Base-by-base conservation (phyloP, 2,797 vertebrate species). In the Adrianichthys oophorus region DNA sequence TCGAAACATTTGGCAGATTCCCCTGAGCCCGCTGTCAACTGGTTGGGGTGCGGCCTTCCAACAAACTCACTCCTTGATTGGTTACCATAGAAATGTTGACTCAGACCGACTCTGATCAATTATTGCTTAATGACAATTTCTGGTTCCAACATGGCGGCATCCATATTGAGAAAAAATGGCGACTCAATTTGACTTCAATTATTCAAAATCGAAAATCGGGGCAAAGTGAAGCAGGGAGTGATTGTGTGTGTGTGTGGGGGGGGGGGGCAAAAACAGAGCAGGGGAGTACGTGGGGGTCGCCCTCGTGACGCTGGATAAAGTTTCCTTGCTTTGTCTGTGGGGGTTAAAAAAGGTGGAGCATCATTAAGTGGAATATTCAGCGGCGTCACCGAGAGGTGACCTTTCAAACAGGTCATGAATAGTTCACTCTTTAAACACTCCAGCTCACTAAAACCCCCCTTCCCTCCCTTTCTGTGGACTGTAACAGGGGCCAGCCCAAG, bases 291-390 rank as follows among this genome's bases (percentile, higher is more conserved):
- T 41, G 68, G 63, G 74, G 56, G 65, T 59, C 32, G 67, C 51
- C 68, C 63, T 70, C 52, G 49, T 68, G 32, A 32, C 76, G 79
- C 63, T 42, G 81, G 73, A 21, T 79, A 74, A 80, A 85, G 75
- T 85, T 85, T 75, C 65, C 76, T 79, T 81, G 73, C 82, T 84
- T 87, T 85, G 85, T 85, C 75, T 81, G 67, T 49, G 8, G 74
- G 70, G 83, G 83, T 85, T 86, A 85, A 87, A 86, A 85, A 78
- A 80, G 32, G 17, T 74, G 79, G 74, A 82, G 65, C 70, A 83
- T 90, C 88, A 88, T 90, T 87, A 86, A 80, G 80, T 69, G 26
- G 74, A 86, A 86, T 88, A 86, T 89, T 90, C 84, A 84, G 74
- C 66, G 62, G 77, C 76, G 81, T 84, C 78, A 78, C 80, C 66